Base-by-base conservation (phyloP, 2,888 invertebrate genomes). In the Synergus gifuensis region DNA sequence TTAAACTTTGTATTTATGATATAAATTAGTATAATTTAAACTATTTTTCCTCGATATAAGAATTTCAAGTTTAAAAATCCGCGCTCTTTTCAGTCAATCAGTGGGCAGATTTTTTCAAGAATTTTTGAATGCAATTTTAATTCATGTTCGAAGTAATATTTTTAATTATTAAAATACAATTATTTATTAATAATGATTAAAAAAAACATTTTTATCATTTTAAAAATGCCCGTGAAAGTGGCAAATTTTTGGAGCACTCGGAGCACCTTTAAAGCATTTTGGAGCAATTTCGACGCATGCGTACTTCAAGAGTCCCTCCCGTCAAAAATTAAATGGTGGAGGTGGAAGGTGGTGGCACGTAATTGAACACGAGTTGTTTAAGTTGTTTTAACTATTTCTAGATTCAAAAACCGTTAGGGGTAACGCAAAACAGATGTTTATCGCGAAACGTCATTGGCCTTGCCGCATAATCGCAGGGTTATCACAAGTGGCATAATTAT, bases 361-460 rank as follows among this genome's bases (percentile, higher is more conserved):
- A 22, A 60, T 22, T 22, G 60, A 60, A 60, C 22, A 60, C 22
- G 22, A 28, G 60, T 60, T 22, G 22, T 60, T 60, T 60, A 60
- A 60, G 60, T 60, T 54, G 54, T 69, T 69, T 28, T 46, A 69
- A 69, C 69, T 49, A 69, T 69, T 69, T 69, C 28, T 49, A 28
- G 73, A 73, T 73, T 73, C 18, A 28, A 54, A 54, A 36, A 36
- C 36, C 73, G 73, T 28, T n/a, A 73, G 36, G 11, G 16, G 54
- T 54, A 73, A 73, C 54, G 49, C n/a, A 54, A 54, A 36, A 9
- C 54, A 16, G 54, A 73, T 73, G 49, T 54, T 73, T 54, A 73
- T 73, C 49, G 54, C n/a, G 16, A 69, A 46, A 69, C 69, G 49
- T 69, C 69, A 49, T n/a, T 73, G 73, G 49, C 73, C 73, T 73